Evolutionary conservation across 64 coral and sea anemone genomes (phyloP).

Genomic region (Pocillopora damicornis): DNA sequence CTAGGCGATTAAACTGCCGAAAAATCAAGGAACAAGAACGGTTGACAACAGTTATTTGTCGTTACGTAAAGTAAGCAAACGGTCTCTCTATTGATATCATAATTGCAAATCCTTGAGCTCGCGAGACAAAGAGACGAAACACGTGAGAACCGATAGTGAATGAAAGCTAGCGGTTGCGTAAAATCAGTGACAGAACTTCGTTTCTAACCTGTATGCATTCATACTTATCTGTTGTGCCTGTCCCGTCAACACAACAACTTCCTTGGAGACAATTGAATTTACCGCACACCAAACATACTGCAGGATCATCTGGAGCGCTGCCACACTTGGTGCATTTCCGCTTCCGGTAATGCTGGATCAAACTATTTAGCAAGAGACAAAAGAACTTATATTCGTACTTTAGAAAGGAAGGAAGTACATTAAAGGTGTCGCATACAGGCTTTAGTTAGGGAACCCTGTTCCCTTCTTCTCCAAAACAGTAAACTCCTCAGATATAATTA

Average conservation of each 20-base stretch:
- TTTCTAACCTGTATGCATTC: conserved; percentile 77
- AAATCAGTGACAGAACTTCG: no score
- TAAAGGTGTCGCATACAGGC: no score
- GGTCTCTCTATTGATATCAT: no score
- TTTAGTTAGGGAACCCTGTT: no score
- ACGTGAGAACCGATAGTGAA: no score
- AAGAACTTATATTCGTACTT: no score
- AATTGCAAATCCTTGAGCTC: no score
- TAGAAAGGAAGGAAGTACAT: no score
- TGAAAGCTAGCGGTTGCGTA: no score
- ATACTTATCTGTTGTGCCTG: conserved; percentile 31
- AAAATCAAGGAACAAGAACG: not conserved
- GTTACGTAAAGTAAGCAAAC: not conserved
- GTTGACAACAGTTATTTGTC: not conserved
- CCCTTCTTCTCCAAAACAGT: not conserved
- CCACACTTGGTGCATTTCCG: conserved; percentile 75
- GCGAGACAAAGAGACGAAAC: no score
- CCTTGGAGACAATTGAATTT: conserved; percentile 90
- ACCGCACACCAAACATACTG: conserved; percentile 94
- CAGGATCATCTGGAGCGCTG: conserved; percentile 81
- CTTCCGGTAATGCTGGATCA: conserved; percentile 96
- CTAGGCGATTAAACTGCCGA: not conserved
- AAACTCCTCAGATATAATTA: not conserved
- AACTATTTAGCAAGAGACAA: conserved; percentile 37
- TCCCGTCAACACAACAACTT: conserved; percentile 49